These are phyloP conservation scores for Pantala flavescens DNA, from an alignment of 1,140 invertebrate species.

Conservation along the genomic window DNA sequence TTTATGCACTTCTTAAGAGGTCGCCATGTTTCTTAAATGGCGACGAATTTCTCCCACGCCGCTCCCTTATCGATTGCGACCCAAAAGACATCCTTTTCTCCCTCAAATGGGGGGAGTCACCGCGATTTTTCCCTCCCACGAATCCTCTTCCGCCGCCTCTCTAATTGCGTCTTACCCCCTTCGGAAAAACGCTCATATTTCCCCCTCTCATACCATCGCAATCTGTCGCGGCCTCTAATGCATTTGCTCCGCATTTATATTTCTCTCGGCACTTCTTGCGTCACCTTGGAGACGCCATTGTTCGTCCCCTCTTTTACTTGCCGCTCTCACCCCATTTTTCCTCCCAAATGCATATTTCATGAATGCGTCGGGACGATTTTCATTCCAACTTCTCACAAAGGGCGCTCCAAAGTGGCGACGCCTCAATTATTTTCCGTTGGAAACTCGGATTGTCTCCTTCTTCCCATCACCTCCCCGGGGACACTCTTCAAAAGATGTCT, in stretches of 20 bases:
- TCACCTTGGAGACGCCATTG: constrained; percentile 3
- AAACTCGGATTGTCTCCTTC: constrained; percentile 1
- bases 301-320: not conserved
- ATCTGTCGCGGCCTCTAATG: not conserved
- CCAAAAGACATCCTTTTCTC: too few relatives aligned
- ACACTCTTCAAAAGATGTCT: constrained; percentile 6
- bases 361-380: constrained; percentile 1
- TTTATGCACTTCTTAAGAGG: too few relatives aligned
- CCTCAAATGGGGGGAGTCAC: too few relatives aligned
- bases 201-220: not conserved
- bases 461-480: not conserved
- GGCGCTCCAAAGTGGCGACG: not conserved
- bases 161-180: not conserved
- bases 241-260: constrained; percentile 2
- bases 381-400: constrained; percentile 9
- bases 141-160: not conserved
- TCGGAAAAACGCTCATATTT: not conserved
- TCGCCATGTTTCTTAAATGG: too few relatives aligned
- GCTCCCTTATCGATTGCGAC: too few relatives aligned
- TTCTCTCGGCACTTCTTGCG: not conserved
- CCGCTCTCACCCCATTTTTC: not conserved
- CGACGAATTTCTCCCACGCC: too few relatives aligned
- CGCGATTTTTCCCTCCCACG: not conserved
- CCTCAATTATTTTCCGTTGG: constrained; percentile 3
- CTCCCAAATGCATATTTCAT: constrained; percentile 9